Base-by-base conservation (phyloP, 1,140 invertebrate genomes). In the Drosophila kohkoa region DNA sequence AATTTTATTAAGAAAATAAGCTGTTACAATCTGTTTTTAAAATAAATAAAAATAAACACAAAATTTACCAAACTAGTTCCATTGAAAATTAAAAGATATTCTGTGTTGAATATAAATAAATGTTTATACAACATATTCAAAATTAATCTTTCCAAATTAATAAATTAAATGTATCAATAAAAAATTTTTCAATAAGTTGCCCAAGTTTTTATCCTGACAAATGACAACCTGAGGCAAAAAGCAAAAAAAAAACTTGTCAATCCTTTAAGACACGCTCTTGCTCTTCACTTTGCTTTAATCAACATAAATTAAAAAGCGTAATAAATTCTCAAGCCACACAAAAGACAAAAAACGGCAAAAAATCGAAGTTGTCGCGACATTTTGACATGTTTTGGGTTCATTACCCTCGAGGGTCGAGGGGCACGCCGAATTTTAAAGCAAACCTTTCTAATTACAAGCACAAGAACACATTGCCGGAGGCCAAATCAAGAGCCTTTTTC, bases 371-470 rank as follows among this genome's bases (percentile, higher is more conserved):
- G 63, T 58, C 51, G 41, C 63, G 65, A 70, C 52, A 60, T 63
- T 73, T 71, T 66, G 63, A 72, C 69, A 72, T 76, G 52, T 76
- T 67, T 68, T 15, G 58, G 68, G 77, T 79, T 79, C 77, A 79
- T 79, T 73, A 73, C 64, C 63, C 76, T 55, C 20, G 20, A 25
- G 38, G 35, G 52, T 7, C 41, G 13, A 48, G 32, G 13, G 54
- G 15, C 30, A 11, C 15, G 15, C 1, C 11, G 16, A 59, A 30
- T 46, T 43, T 70, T 38, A 20, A 45, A 67, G 25, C 1, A 7
- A 67, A 66, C 58, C 77, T 25, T 77, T 76, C 58, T 60, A 79
- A 77, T 73, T 72, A 58, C 73, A 70, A 70, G 2, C 49, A 11
- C 25, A 66, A 71, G 20, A 64, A 63, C 51, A 59, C 51, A 54